phyloP scores from a whole-genome alignment of 2,888 invertebrate genomes.

The Aleiodes alternator region DNA sequence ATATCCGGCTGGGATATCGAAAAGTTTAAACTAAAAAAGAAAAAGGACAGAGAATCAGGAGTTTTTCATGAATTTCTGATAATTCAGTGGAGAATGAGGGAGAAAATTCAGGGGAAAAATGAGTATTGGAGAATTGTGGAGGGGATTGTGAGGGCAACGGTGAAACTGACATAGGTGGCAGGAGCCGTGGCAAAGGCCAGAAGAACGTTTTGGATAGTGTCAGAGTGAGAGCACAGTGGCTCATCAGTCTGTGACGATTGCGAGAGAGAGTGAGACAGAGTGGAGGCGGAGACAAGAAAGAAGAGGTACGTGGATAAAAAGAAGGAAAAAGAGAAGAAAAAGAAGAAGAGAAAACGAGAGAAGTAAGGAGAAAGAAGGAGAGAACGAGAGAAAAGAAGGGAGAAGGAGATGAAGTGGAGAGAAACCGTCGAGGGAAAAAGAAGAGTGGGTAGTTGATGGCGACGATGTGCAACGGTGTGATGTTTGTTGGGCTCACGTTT shows the following conservation, averaged over 20 bases:
- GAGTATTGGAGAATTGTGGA: too few relatives aligned
- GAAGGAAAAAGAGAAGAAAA: conserved; percentile 17
- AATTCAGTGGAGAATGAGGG: background rate
- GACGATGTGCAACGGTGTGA: conserved; percentile 48
- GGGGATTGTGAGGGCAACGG: background rate
- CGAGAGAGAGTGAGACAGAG: conserved; percentile 11
- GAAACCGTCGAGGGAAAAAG: conserved; percentile 38
- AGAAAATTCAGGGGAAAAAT: background rate
- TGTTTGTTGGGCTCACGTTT: conserved; percentile 42
- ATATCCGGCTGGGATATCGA: background rate
- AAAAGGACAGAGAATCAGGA: background rate
- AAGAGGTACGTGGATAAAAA: conserved; percentile 9
- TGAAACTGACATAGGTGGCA: background rate
- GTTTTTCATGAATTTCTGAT: background rate
- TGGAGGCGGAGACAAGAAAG: conserved; percentile 22
- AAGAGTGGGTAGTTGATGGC: conserved; percentile 48
- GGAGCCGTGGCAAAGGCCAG: background rate
- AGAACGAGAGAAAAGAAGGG: conserved; percentile 9
- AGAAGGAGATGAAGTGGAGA: conserved; percentile 32
- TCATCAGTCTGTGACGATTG: background rate
- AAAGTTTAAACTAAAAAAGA: background rate
- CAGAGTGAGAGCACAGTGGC: background rate
- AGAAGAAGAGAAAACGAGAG: background rate
- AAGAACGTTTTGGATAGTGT: background rate
- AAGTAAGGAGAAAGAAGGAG: background rate